Base-by-base conservation (phyloP, 2,113 vertebrate genomes). In the Apus apus region DNA sequence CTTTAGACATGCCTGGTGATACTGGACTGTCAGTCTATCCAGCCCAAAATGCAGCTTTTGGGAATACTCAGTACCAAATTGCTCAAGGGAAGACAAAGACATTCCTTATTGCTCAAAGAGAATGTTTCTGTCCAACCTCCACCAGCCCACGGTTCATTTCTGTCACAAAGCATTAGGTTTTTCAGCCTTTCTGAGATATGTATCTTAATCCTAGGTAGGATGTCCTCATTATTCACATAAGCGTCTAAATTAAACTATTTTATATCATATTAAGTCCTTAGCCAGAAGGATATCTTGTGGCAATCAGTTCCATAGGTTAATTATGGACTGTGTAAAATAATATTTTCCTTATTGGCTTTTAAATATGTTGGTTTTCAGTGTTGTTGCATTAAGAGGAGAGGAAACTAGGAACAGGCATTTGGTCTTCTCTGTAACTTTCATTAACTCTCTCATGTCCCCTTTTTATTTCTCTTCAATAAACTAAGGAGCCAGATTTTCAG, bases 141-240 rank as follows among this genome's bases (percentile, higher is more conserved):
- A 27, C 74, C 85, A 94, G 91, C 73, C 75, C 51, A 11, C 32
- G 45, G 93, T 93, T 97, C 88, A 61, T 92, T 92, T 93, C 92
- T 97, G 93, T 94, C 96, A 95, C 50, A 93, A 92, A 85, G 80
- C 83, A 92, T 94, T 94, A 96, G 61, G 29, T 76, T 72, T 95
- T 94, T 87, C 85, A 93, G 90, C 53, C 88, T 89, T 95, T 84
- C 68, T 54, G 12, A 90, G 88, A 93, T 85, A 93, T 30, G 90
- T 85, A 92, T 94, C 94, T 95, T 96, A 95, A 95, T 95, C 80
- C 88, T 89, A 38, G 88, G 77, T 90, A 53, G 83, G 83, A 90
- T 96, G 92, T 96, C 84, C 96, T 96, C 94, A 90, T 96, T 96
- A 96, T 96, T 90, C 93, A 84, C 86, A 58, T 95, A 93, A 94